A percentile compares a stretch with the other conserved stretches of the same genome.
Conservation (phyloP, 2,113 vertebrate species). For the Hemiscyllium ocellatum region DNA sequence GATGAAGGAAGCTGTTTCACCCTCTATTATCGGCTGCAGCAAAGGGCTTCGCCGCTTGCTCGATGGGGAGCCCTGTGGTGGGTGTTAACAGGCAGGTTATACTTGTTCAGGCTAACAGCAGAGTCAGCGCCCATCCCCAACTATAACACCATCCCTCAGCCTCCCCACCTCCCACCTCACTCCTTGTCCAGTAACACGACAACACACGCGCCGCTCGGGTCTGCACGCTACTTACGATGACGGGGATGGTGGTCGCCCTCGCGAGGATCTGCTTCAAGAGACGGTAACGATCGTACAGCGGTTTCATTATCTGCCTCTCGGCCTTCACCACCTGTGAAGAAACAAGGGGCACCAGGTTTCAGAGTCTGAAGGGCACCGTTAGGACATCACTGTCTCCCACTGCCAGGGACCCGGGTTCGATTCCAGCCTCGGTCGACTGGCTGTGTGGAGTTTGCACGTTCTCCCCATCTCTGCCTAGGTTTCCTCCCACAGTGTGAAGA, state of each 20-base stretch:
- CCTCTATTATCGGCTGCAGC: slow-evolving; percentile 98
- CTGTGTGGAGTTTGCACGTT: too few relatives aligned
- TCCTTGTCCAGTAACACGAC: neutral
- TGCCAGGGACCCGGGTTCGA: too few relatives aligned
- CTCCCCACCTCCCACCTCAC: too few relatives aligned
- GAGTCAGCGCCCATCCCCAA: neutral
- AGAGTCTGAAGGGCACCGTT: neutral
- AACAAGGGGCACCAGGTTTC: neutral
- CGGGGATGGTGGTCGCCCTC: slow-evolving; percentile 79
- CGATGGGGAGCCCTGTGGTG: slow-evolving; percentile 92
- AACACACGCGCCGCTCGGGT: neutral
- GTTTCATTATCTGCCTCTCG: slow-evolving; percentile 89
- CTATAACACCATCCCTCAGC: neutral
- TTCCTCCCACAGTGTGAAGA: too few relatives aligned
- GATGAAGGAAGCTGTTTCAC: slow-evolving; percentile 96
- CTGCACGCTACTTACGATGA: slow-evolving; percentile 73
- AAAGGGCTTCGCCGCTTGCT: slow-evolving; percentile 96
- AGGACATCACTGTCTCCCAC: too few relatives aligned
- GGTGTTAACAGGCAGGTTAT: slow-evolving; percentile 72
- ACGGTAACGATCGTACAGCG: slow-evolving; percentile 89
- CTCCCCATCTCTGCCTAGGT: too few relatives aligned
- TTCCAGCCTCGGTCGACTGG: too few relatives aligned
- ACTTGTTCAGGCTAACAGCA: neutral
- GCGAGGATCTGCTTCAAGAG: slow-evolving; percentile 93
- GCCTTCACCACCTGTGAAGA: slow-evolving; percentile 74